Conservation (phyloP, 53 echinoderm and acorn worm genomes). For the Antedon mediterranea region DNA sequence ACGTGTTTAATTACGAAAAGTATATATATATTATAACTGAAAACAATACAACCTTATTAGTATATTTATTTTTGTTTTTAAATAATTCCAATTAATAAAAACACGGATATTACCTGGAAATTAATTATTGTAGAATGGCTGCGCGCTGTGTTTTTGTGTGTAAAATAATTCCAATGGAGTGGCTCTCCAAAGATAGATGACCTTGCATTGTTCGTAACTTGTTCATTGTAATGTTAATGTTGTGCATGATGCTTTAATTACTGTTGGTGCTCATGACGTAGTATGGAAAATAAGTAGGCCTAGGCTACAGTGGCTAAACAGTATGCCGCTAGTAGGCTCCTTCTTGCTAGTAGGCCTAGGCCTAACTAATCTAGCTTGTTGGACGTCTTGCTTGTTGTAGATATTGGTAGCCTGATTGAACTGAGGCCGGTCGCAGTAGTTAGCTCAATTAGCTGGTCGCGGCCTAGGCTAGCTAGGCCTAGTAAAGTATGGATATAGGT, state of each 20-base stretch:
- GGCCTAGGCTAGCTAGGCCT: too few relatives aligned
- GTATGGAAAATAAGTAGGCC: too few relatives aligned
- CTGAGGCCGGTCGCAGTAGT: too few relatives aligned
- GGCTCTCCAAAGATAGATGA: background rate
- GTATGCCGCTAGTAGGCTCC: too few relatives aligned
- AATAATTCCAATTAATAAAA: background rate
- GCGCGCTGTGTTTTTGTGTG: conserved; percentile 1
- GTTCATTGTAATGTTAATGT: background rate
- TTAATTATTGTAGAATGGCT: background rate
- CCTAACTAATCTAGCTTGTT: too few relatives aligned
- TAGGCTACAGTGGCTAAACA: too few relatives aligned
- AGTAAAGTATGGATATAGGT: too few relatives aligned
- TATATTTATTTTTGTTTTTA: background rate
- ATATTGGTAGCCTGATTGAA: too few relatives aligned
- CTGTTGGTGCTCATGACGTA: background rate
- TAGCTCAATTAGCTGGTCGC: too few relatives aligned
- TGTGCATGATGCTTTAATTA: background rate
- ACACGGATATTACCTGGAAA: background rate
- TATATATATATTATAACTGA: background rate
- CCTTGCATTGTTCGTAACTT: background rate
- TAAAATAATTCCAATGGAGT: background rate
- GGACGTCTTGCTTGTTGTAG: too few relatives aligned
- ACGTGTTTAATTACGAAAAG: background rate
- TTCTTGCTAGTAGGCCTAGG: too few relatives aligned
- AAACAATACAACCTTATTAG: background rate